phyloP scores from a whole-genome alignment of 2,113 vertebrate species.

The Varanus salvator region DNA sequence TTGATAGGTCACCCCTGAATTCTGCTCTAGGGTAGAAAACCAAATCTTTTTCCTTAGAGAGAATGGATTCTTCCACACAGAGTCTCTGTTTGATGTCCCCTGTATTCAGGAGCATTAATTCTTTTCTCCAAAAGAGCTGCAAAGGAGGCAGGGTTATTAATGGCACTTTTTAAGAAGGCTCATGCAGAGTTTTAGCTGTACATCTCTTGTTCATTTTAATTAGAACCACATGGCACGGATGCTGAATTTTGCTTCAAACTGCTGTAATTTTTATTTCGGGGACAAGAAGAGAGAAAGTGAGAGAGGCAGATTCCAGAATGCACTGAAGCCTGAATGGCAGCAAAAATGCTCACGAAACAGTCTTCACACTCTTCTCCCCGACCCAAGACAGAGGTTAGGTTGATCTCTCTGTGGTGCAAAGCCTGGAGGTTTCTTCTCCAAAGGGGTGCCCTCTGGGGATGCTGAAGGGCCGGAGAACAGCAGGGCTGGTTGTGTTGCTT shows the following conservation, averaged over 20 bases:
- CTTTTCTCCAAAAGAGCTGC: neutral
- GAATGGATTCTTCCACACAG: slow-evolving; percentile 41
- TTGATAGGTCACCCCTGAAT: slow-evolving; percentile 27
- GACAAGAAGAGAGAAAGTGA: neutral
- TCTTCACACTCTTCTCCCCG: neutral
- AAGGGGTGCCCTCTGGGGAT: too few species aligned
- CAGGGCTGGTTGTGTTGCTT: too few species aligned
- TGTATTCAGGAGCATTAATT: neutral
- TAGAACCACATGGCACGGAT: slow-evolving; percentile 53
- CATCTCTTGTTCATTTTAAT: slow-evolving; percentile 65
- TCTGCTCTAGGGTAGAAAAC: slow-evolving; percentile 20
- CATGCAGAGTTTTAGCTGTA: slow-evolving; percentile 57
- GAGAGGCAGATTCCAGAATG: slow-evolving; percentile 34
- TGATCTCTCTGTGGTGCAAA: too few species aligned
- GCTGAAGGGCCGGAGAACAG: too few species aligned
- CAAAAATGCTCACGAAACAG: neutral
- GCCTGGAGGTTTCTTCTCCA: too few species aligned
- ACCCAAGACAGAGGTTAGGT: neutral
- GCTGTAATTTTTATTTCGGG: slow-evolving; percentile 62
- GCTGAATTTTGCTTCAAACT: slow-evolving; percentile 58
- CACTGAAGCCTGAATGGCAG: neutral
- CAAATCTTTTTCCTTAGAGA: slow-evolving; percentile 21
- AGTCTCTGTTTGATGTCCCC: too few species aligned
- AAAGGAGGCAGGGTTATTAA: neutral
- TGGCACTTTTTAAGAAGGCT: slow-evolving; percentile 12